Evolutionary conservation across 2,113 vertebrate genomes (phyloP).

Genomic region (Grus americana): DNA sequence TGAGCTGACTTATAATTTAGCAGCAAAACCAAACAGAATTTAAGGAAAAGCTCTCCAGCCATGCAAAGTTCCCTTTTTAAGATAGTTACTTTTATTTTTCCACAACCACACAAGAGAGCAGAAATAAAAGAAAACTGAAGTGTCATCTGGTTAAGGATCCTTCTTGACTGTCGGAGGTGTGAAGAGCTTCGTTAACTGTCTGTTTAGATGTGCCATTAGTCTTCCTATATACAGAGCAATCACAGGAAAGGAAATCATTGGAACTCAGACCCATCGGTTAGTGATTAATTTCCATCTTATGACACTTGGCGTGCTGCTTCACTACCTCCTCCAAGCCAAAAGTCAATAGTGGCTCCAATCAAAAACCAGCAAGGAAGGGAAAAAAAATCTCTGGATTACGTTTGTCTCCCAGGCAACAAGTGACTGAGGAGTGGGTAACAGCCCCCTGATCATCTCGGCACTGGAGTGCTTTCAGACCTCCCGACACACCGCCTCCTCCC

Average conservation of each 20-base stretch:
- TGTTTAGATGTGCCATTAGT: constrained; percentile 17
- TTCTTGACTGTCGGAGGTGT: not conserved
- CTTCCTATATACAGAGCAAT: constrained; percentile 30
- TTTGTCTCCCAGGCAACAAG: constrained; percentile 62
- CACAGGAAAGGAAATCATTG: constrained; percentile 67
- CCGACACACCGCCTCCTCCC: not conserved
- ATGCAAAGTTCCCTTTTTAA: not conserved
- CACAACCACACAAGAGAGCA: not conserved
- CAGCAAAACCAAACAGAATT: not conserved
- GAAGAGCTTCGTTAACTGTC: not conserved
- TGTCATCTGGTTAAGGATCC: not conserved
- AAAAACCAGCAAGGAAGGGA: not conserved
- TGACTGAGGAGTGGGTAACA: not conserved
- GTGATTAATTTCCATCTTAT: constrained; percentile 66
- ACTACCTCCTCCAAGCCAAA: not conserved
- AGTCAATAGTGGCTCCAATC: constrained; percentile 23
- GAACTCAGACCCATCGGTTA: constrained; percentile 60
- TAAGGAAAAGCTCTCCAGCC: not conserved
- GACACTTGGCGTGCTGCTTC: constrained; percentile 31
- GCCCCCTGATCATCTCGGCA: not conserved
- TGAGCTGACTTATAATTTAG: not conserved
- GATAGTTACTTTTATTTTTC: not conserved
- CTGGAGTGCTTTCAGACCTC: not conserved
- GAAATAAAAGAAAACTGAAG: not conserved
- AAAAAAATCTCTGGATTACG: constrained; percentile 1